Conservation (phyloP, 2,113 vertebrate species). For the Excalfactoria chinensis region DNA sequence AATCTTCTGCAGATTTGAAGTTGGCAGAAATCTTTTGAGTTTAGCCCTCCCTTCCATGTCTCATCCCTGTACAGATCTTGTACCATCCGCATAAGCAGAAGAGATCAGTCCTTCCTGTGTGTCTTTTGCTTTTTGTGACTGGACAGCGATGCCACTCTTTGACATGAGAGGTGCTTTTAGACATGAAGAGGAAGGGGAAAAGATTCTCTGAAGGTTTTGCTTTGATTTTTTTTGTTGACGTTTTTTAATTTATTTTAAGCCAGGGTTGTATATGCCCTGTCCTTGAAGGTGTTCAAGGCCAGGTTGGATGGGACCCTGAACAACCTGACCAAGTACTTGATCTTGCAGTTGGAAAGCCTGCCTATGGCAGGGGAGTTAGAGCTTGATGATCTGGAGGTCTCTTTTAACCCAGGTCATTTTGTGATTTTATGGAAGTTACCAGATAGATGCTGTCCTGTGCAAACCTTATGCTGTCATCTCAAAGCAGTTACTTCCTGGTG, state of each 20-base stretch:
- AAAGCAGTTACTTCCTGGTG: conserved; percentile 39
- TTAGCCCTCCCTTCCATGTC: conserved; percentile 9
- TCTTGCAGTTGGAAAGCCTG: too few relatives aligned
- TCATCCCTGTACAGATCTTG: conserved; percentile 7
- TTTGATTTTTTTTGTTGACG: not conserved
- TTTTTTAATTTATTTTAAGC: conserved; percentile 2
- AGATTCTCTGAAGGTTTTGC: not conserved
- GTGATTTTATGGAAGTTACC: not conserved
- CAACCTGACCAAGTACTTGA: too few relatives aligned
- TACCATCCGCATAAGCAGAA: not conserved
- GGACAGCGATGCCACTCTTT: not conserved
- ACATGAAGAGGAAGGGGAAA: not conserved
- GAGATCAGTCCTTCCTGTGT: not conserved
- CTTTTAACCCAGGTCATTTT: too few relatives aligned
- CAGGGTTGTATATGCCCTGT: not conserved
- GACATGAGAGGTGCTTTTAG: not conserved
- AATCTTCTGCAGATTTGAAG: not conserved
- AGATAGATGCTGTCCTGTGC: not conserved
- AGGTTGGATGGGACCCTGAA: too few relatives aligned
- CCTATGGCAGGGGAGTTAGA: too few relatives aligned
- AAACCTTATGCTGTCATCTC: conserved; percentile 45
- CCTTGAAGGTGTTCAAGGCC: too few relatives aligned
- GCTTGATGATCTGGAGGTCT: too few relatives aligned
- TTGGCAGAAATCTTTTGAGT: not conserved
- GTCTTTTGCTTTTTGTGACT: conserved; percentile 14